Evolutionary conservation across 1,140 invertebrate species (phyloP).

Genomic region (Alviniconcha marisindica): DNA sequence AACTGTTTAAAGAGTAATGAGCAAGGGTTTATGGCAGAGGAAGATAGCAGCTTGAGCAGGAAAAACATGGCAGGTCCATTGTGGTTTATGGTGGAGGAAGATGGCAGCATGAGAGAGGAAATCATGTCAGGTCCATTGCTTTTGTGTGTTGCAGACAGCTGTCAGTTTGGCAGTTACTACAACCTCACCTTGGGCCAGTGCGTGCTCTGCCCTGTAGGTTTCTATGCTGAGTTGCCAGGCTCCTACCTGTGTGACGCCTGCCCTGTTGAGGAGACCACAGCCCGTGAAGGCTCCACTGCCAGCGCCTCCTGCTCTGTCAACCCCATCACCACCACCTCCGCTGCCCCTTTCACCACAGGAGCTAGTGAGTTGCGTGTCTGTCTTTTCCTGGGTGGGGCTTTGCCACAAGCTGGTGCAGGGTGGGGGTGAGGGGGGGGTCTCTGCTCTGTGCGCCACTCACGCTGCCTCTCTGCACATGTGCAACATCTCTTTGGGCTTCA

Average conservation of each 20-base stretch:
- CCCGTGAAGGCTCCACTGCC: conserved; percentile 33
- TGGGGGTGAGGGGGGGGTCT: too few relatives aligned
- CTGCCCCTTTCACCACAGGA: too few relatives aligned
- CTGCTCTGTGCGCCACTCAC: too few relatives aligned
- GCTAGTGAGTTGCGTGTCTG: too few relatives aligned
- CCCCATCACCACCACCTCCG: not conserved
- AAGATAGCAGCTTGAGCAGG: not conserved
- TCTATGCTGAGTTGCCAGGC: conserved; percentile 46
- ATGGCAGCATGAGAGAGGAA: not conserved
- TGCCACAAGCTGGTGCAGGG: too few relatives aligned
- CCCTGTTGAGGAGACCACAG: conserved; percentile 44
- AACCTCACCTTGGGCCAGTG: conserved; percentile 41
- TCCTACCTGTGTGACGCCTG: conserved; percentile 47
- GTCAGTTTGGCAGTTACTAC: conserved; percentile 50
- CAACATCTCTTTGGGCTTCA: too few relatives aligned
- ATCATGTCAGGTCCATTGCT: not conserved
- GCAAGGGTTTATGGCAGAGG: too few relatives aligned
- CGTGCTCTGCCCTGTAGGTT: conserved; percentile 47
- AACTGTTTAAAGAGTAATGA: too few relatives aligned
- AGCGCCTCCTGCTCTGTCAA: conserved; percentile 34
- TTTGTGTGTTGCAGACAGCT: conserved; percentile 38
- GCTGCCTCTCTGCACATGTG: too few relatives aligned
- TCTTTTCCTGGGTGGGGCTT: too few relatives aligned
- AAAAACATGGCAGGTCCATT: not conserved
- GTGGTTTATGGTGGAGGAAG: not conserved